Conservation (phyloP, 2,113 vertebrate species). For the Chionis minor region DNA sequence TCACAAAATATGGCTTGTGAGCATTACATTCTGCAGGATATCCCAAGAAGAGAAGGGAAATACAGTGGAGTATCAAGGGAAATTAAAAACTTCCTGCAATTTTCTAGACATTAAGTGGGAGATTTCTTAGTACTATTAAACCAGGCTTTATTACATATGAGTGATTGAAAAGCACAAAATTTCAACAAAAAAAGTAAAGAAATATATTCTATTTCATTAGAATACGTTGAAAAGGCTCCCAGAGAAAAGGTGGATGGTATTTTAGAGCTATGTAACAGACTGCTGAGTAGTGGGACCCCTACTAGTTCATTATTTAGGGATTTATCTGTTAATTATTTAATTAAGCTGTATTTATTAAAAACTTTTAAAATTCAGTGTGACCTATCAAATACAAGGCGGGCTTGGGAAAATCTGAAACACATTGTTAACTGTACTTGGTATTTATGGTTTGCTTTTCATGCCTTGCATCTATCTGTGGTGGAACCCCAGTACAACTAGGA, state of each 20-base stretch:
- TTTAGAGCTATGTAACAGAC: not conserved
- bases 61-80: not conserved
- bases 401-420: not conserved
- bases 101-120: not conserved
- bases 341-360: not conserved
- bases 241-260: not conserved
- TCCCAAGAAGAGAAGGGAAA: not conserved
- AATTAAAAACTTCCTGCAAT: slow-evolving; percentile 1
- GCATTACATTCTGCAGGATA: not conserved
- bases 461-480: not conserved
- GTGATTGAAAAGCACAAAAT: not conserved
- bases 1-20: not conserved
- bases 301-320: not conserved
- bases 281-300: not conserved
- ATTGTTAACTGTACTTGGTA: not conserved
- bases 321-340: not conserved
- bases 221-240: not conserved
- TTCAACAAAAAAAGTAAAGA: not conserved
- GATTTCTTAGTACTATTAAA: not conserved
- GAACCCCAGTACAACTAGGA: not conserved
- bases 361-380: not conserved
- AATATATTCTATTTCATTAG: not conserved
- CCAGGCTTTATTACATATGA: not conserved
- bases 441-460: not conserved
- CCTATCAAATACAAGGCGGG: not conserved